Evolutionary conservation across 2,888 invertebrate species (phyloP).

Genomic region (Aphidius colemani): DNA sequence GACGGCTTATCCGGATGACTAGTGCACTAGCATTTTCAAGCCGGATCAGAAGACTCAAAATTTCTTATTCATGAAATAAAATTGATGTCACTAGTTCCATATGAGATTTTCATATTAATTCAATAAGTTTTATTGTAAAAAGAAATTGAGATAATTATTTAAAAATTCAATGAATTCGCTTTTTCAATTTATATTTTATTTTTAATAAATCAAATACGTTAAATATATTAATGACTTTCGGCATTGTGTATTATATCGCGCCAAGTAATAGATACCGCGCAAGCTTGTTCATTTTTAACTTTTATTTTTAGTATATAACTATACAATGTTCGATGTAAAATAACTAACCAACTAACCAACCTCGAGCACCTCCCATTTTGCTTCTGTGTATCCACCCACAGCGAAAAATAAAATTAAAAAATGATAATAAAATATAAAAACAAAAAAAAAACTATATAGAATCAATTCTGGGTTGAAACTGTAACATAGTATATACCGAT

Average conservation of each 20-base stretch:
- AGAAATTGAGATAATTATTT: not conserved
- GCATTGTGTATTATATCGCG: conserved; percentile 40
- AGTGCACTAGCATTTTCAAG: conserved; percentile 27
- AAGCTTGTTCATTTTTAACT: not conserved
- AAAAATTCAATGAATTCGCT: too few species aligned
- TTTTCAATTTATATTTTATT: too few species aligned
- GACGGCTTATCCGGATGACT: conserved; percentile 36
- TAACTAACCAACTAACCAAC: not conserved
- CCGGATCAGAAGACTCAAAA: conserved; percentile 33
- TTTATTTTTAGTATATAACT: too few species aligned
- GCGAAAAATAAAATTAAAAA: conserved; percentile 9
- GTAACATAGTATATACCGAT: conserved; percentile 21
- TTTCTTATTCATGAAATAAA: not conserved
- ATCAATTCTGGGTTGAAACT: conserved; percentile 28
- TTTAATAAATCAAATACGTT: too few species aligned
- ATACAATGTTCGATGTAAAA: too few species aligned
- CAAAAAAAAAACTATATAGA: conserved; percentile 18
- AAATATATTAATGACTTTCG: not conserved
- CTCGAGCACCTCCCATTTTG: conserved; percentile 31
- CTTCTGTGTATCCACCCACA: conserved; percentile 20
- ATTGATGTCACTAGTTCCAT: too few species aligned
- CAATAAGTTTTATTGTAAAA: not conserved
- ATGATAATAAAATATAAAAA: not conserved
- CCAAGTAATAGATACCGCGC: conserved; percentile 45
- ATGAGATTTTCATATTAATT: too few species aligned